These are phyloP conservation scores for Lacerta agilis DNA, from an alignment of 2,797 vertebrate genomes.

Conservation along the genomic window DNA sequence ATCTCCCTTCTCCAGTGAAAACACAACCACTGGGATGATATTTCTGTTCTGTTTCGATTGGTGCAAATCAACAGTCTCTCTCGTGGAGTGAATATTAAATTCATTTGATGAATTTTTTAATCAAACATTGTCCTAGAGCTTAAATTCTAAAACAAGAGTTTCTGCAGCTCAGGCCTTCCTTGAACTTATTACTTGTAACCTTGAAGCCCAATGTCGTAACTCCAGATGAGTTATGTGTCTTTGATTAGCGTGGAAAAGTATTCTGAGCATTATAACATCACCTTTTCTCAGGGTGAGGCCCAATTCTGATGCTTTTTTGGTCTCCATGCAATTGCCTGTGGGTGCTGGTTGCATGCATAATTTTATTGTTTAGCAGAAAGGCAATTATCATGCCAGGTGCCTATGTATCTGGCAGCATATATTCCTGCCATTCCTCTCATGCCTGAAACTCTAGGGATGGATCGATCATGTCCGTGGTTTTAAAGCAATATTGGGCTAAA, in stretches of 20 bases:
- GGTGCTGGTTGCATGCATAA: background rate
- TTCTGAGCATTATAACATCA: background rate
- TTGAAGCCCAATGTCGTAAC: background rate
- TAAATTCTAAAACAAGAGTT: background rate
- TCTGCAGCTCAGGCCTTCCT: background rate
- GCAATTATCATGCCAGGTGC: background rate
- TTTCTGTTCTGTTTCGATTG: background rate
- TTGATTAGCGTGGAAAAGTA: background rate
- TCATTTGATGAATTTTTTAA: background rate
- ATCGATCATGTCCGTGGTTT: background rate
- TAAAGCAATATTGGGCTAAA: too few species aligned
- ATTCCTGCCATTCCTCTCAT: background rate
- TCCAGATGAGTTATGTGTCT: background rate
- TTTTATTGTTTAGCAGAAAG: background rate
- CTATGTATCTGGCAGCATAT: too few species aligned
- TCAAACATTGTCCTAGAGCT: background rate
- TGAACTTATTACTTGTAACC: background rate
- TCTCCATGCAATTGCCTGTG: background rate
- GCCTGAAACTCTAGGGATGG: background rate
- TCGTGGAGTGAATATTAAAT: slow-evolving; percentile 2
- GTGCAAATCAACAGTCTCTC: background rate
- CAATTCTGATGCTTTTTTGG: background rate
- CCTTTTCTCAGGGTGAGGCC: background rate
- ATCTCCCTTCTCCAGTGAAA: background rate
- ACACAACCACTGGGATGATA: background rate